A percentile compares a stretch with the other conserved stretches of the same genome.
These are phyloP conservation scores for Listronotus oregonensis DNA, from an alignment of 1,140 invertebrate species.

Conservation along the genomic window DNA sequence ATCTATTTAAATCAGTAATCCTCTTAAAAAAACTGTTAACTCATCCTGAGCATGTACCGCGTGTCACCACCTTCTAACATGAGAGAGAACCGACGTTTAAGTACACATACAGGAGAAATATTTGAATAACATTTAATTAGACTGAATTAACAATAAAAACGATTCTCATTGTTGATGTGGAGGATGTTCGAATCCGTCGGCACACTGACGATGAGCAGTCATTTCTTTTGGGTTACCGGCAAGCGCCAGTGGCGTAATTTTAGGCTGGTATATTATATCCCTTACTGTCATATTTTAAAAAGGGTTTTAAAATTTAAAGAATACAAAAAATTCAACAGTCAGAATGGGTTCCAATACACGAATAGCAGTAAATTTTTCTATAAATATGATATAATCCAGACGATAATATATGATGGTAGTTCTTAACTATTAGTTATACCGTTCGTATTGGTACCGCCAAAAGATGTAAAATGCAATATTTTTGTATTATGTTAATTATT, in stretches of 20 bases:
- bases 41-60: conserved; percentile 2
- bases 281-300: no score
- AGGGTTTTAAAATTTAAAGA: no score
- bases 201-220: conserved; percentile 32
- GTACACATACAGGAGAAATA: conserved; percentile 32
- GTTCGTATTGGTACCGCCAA: no score
- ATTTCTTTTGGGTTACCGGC: conserved; percentile 19
- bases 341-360: no score
- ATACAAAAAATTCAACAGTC: no score
- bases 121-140: conserved; percentile 40
- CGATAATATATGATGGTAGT: no score
- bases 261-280: no score
- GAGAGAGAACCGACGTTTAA: conserved; percentile 14
- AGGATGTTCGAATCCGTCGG: conserved; percentile 9
- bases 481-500: no score
- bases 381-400: no score
- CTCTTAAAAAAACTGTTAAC: conserved; percentile 6
- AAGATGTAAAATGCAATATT: no score
- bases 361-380: no score
- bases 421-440: no score
- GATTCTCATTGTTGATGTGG: conserved; percentile 31
- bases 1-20: conserved; percentile 6
- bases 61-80: conserved; percentile 24
- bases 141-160: conserved; percentile 34
- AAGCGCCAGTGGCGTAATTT: conserved; percentile 18